Evolutionary conservation across 2,113 vertebrate species (phyloP).

Genomic region (Potamarius usumacintae): DNA sequence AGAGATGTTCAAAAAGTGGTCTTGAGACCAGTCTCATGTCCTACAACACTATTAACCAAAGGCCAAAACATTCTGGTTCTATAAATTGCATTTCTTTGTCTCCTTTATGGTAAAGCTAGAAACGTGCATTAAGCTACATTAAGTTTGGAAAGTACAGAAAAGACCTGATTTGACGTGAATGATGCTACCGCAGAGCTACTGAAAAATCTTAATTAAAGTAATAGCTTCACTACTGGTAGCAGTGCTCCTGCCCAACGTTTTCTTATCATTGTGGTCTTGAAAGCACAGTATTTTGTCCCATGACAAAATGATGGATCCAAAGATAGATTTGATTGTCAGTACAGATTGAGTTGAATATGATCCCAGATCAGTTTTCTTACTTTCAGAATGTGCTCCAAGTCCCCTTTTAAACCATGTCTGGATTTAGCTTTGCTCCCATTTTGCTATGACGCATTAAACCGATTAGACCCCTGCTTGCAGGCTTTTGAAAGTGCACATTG

Average conservation of each 20-base stretch:
- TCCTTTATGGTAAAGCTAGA: neutral
- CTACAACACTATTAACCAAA: neutral
- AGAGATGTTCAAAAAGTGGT: too few relatives aligned
- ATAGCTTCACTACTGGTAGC: neutral
- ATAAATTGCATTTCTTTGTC: neutral
- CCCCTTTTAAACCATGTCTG: neutral
- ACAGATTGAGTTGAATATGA: neutral
- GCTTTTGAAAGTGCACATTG: conserved; percentile 18
- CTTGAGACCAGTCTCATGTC: too few relatives aligned
- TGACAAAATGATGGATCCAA: too few relatives aligned
- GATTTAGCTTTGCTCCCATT: neutral
- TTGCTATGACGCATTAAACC: conserved; percentile 24
- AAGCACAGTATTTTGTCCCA: neutral
- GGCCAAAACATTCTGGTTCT: neutral
- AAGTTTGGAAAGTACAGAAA: neutral
- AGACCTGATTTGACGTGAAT: neutral
- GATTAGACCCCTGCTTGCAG: conserved; percentile 27
- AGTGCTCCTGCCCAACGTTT: neutral
- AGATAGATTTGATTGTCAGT: neutral
- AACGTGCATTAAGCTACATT: neutral
- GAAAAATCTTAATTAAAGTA: neutral
- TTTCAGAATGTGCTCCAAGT: neutral
- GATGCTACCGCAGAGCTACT: neutral
- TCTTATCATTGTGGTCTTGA: neutral
- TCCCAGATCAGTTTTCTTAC: neutral